These are phyloP conservation scores for Drosophila cardini DNA, from an alignment of 1,140 invertebrate species.

Conservation along the genomic window DNA sequence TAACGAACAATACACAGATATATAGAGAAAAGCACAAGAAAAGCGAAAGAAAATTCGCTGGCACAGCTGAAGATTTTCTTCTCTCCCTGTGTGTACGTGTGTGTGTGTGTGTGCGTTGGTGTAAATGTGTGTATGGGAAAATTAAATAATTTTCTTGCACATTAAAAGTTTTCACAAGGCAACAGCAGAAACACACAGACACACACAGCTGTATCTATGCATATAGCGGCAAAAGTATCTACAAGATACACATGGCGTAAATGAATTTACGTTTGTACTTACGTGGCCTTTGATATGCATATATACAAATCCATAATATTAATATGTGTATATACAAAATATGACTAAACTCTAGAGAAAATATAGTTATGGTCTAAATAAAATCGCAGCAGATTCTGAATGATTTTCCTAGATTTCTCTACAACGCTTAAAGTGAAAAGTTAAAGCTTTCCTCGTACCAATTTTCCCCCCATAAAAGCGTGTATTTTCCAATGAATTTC, in stretches of 20 bases:
- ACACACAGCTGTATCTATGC: constrained; percentile 18
- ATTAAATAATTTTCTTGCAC: constrained; percentile 82
- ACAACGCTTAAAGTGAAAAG: too few relatives aligned
- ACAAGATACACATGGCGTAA: constrained; percentile 77
- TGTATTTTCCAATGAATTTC: not conserved
- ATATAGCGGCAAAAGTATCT: constrained; percentile 63
- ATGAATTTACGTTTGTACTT: constrained; percentile 67
- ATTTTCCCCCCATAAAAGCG: too few relatives aligned
- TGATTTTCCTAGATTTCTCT: too few relatives aligned
- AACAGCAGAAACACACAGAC: constrained; percentile 42
- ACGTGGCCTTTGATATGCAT: constrained; percentile 61
- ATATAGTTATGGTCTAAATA: not conserved
- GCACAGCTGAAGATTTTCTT: constrained; percentile 38
- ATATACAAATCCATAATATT: constrained; percentile 18
- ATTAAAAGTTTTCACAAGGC: constrained; percentile 78
- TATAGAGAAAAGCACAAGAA: constrained; percentile 1
- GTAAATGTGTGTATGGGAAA: constrained; percentile 59
- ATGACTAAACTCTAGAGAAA: constrained; percentile 5
- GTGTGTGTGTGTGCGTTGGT: constrained; percentile 27
- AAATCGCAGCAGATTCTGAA: not conserved
- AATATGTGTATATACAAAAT: not conserved
- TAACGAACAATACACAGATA: constrained; percentile 19
- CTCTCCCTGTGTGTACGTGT: constrained; percentile 15
- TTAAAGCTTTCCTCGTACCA: too few relatives aligned
- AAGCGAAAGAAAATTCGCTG: constrained; percentile 31